Base-by-base conservation (phyloP, 2,888 invertebrate species). In the Scaptomyza cyrtandrae region DNA sequence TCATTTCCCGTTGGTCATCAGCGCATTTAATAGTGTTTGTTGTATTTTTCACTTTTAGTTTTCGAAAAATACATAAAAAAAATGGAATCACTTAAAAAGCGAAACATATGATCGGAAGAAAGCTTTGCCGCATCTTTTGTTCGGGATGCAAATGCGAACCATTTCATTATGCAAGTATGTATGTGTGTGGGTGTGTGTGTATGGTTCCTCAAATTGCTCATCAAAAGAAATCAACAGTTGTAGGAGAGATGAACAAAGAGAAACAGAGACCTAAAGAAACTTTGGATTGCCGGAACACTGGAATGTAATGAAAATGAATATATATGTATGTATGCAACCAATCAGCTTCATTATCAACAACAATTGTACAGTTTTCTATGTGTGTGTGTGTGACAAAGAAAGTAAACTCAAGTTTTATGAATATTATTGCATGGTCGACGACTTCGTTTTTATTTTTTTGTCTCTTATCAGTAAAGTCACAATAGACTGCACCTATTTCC, bases 211-310 rank as follows among this genome's bases (percentile, higher is more conserved):
- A 50, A 70, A 68, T 73, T 66, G 87, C 59, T 64, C 82, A 79
- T 81, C 79, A 85, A 86, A 84, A 81, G 85, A 81, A 81, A 86
- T 81, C 75, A 86, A 69, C 75, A 69, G 60, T 54, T 46, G 7
- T 6, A 19, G 44, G 11, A 16, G 57, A 75, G 24, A 24, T 6
- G 44, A 6, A 19, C 13, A 37, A 24, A 27, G 19, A 5, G n/a
- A 45, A 11, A 48, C 6, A 53, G 3, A 58, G 31, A 69, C 57
- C 44, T 39, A 39, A 16, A 50, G 35, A 52, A 43, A 10, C 39
- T 24, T 16, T 14, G 39, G 9, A 3, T 16, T 41, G 41, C 41
- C 16, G 41, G 41, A 14, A 29, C 16, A 16, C 5, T 10, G 24
- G 24, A 14, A 44, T 57, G n/a, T 45, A 73, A 55, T 77, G 44